phyloP scores from a whole-genome alignment of 2,113 vertebrate genomes.

The Caranx ignobilis region DNA sequence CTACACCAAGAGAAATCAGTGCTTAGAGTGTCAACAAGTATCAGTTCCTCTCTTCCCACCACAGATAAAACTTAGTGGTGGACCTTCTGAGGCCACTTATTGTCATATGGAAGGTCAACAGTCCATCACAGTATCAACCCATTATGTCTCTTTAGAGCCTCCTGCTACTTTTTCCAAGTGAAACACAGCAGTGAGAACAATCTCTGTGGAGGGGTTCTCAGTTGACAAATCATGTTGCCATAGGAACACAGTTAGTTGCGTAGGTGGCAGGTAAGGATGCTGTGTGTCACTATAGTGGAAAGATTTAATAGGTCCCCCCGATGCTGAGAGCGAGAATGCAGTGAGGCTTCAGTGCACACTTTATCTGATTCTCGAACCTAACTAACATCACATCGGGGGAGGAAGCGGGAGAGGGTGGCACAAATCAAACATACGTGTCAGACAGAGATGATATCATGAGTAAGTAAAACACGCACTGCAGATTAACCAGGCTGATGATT shows the following conservation, averaged over 20 bases:
- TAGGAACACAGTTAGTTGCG: slow-evolving; percentile 75
- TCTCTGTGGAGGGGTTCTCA: slow-evolving; percentile 39
- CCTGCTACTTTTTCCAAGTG: slow-evolving; percentile 36
- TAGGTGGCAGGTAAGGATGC: slow-evolving; percentile 69
- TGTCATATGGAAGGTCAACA: slow-evolving; percentile 41
- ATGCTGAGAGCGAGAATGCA: slow-evolving; percentile 11
- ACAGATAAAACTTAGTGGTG: slow-evolving; percentile 33
- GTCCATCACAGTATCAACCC: slow-evolving; percentile 34
- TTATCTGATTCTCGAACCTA: background rate
- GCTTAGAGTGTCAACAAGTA: slow-evolving; percentile 40
- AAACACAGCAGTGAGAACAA: slow-evolving; percentile 37
- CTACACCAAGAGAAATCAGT: slow-evolving; percentile 13
- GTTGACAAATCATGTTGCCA: slow-evolving; percentile 79
- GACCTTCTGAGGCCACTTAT: slow-evolving; percentile 13
- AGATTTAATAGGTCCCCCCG: slow-evolving; percentile 39
- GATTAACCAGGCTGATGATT: slow-evolving; percentile 14
- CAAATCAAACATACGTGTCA: slow-evolving; percentile 21
- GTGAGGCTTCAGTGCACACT: background rate
- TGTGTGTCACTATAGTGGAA: slow-evolving; percentile 33
- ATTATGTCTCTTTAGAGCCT: slow-evolving; percentile 28
- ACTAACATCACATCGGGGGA: background rate
- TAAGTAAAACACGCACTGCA: slow-evolving; percentile 5
- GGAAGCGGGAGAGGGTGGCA: background rate
- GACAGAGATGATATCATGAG: slow-evolving; percentile 24
- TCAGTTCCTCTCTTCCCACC: background rate